phyloP scores from a whole-genome alignment of 2,113 vertebrate species.

The Porphyrio hochstetteri region DNA sequence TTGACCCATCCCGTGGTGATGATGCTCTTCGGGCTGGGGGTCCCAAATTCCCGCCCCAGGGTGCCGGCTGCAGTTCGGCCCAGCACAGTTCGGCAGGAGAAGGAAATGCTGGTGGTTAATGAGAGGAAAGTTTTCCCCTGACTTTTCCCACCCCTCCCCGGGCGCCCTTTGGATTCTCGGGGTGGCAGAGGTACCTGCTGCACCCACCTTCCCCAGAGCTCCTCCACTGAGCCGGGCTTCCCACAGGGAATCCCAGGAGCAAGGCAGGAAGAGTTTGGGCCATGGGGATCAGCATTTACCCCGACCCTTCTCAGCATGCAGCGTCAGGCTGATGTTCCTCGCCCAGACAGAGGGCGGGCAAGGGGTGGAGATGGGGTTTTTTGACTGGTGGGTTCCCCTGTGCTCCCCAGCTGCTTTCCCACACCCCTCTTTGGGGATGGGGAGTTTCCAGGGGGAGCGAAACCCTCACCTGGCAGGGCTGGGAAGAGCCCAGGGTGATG shows the following conservation, averaged over 20 bases:
- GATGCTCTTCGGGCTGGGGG: accelerated
- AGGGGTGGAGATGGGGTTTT: neutral
- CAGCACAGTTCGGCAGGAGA: accelerated
- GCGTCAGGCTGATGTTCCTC: accelerated
- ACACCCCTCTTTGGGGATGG: neutral
- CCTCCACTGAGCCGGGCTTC: accelerated
- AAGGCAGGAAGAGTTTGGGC: neutral
- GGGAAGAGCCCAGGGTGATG: neutral
- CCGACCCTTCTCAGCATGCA: accelerated
- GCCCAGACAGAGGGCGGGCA: neutral
- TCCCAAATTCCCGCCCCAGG: neutral
- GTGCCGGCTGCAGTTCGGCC: accelerated
- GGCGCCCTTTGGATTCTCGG: neutral
- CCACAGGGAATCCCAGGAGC: neutral
- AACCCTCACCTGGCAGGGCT: neutral
- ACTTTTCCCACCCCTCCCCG: neutral
- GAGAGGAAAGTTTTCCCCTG: neutral
- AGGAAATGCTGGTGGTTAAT: neutral
- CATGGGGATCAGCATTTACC: neutral
- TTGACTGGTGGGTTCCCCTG: neutral
- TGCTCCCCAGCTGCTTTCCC: accelerated
- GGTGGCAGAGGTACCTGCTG: neutral
- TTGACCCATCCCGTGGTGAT: accelerated
- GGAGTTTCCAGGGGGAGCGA: neutral
- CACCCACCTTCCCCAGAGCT: accelerated